Conservation (phyloP, 2,888 invertebrate genomes). For the Drosophila nigricruria region DNA sequence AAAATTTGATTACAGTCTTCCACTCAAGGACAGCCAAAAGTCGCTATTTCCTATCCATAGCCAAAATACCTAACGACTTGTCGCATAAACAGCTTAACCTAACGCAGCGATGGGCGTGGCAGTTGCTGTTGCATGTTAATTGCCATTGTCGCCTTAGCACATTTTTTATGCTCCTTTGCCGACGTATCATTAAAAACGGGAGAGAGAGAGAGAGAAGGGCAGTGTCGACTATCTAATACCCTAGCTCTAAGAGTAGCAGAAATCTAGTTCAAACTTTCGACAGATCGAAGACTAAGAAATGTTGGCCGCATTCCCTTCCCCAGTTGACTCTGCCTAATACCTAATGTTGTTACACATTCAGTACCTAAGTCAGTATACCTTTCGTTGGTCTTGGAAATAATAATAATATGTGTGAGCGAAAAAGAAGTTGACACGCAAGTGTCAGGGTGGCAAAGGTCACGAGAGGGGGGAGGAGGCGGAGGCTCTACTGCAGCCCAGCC, state of each 20-base stretch:
- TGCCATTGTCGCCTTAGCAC: conserved; percentile 56
- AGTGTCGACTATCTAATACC: not conserved
- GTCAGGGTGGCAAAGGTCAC: conserved; percentile 1
- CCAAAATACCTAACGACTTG: conserved; percentile 21
- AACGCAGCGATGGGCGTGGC: conserved; percentile 22
- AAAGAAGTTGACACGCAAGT: conserved; percentile 43
- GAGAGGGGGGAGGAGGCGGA: not conserved
- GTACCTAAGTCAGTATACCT: not conserved
- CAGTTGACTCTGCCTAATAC: too few species aligned
- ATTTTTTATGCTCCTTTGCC: conserved; percentile 9
- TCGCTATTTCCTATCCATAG: not conserved
- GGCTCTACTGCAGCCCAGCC: conserved; percentile 21
- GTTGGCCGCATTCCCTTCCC: too few species aligned
- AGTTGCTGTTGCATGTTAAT: conserved; percentile 68
- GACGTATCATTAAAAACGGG: not conserved
- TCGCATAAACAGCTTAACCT: conserved; percentile 31
- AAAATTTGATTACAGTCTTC: conserved; percentile 67
- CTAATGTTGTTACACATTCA: not conserved
- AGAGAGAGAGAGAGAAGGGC: not conserved
- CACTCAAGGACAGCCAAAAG: conserved; percentile 14
- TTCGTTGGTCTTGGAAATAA: not conserved
- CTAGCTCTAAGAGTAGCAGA: too few species aligned
- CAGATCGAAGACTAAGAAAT: too few species aligned
- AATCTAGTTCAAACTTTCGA: too few species aligned
- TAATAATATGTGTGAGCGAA: conserved; percentile 18